Evolutionary conservation across 2,888 invertebrate species (phyloP), one percentile per base, ranked within the genome.

Genomic region (Archips crataeganus): DNA sequence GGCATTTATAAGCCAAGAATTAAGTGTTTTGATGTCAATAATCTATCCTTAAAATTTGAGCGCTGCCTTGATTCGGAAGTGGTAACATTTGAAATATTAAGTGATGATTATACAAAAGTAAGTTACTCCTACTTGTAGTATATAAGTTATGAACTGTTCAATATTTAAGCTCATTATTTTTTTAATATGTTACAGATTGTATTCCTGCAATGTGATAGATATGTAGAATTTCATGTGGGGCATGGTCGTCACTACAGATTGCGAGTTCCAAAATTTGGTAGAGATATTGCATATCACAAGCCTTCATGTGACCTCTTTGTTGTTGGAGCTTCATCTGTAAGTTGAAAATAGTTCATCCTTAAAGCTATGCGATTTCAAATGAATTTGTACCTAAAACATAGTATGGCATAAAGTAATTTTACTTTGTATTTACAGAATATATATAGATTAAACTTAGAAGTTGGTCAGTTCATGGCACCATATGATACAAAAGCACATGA

Each of bases 61-160:
- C 95, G 99, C 77, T 99, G 99, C 85, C 97, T 99, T 83, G 99
- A 99, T 92, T 97, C 99, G 0, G 99, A 99, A 95, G 98, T 99
- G 62, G 96, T 99, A n/a, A 97, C 98, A 76, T 98, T 99, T 93
- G 97, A 98, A 91, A 95, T 98, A 79, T 94, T 99, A 47, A 98
- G 98, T 81, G 99, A 99, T 82, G 99, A 99, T 90, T 99, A 99
- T 86, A 97, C 98, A 79, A 99, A 99, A 96, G 98, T 98, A 90
- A 85, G 78, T 80, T 15, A 9, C 2, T n/a, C 36, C 54, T 72
- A 61, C 9, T 59, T 71, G 69, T 45, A 69, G 62, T 72, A 70
- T 42, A 42, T 42, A 23, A 23, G 23, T 23, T 23, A 23, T 1
- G 23, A 23, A 23, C 23, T 23, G 23, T 23, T 23, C 23, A 23